phyloP scores from a whole-genome alignment of 1,140 invertebrate species.

The Anadara kagoshimensis region DNA sequence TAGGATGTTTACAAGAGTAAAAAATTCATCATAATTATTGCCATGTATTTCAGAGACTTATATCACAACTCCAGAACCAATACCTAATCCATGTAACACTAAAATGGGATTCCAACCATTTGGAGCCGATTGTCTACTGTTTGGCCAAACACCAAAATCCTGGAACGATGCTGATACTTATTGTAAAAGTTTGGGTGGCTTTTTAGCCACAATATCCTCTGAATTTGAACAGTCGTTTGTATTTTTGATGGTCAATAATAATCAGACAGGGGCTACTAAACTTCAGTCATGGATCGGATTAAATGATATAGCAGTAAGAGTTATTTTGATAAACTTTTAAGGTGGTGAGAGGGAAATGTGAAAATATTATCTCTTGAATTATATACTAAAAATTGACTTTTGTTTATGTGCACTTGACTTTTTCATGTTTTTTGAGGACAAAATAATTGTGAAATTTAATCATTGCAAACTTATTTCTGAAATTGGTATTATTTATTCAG shows the following conservation, averaged over 20 bases:
- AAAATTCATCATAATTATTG: neutral
- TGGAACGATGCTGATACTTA: slow-evolving; percentile 34
- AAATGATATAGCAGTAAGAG: slow-evolving; percentile 13
- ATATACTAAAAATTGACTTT: too few species aligned
- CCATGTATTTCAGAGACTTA: slow-evolving; percentile 15
- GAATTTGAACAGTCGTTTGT: slow-evolving; percentile 42
- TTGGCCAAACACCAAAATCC: slow-evolving; percentile 6
- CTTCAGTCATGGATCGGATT: slow-evolving; percentile 28
- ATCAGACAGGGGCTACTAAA: neutral
- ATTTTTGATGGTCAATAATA: slow-evolving; percentile 27
- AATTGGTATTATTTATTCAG: too few species aligned
- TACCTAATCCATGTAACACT: slow-evolving; percentile 33
- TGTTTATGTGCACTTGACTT: too few species aligned
- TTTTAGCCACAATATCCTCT: slow-evolving; percentile 35
- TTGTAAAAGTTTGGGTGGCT: slow-evolving; percentile 24
- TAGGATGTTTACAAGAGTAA: too few species aligned
- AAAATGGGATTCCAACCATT: slow-evolving; percentile 32
- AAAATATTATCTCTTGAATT: too few species aligned
- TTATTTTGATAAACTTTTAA: too few species aligned
- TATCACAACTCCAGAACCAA: slow-evolving; percentile 32
- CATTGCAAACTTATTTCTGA: too few species aligned
- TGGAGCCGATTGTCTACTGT: slow-evolving; percentile 37
- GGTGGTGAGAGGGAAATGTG: too few species aligned
- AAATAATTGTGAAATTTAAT: too few species aligned
- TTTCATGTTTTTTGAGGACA: too few species aligned